phyloP scores from a whole-genome alignment of 2,797 vertebrate genomes.

The Euthynnus affinis region DNA sequence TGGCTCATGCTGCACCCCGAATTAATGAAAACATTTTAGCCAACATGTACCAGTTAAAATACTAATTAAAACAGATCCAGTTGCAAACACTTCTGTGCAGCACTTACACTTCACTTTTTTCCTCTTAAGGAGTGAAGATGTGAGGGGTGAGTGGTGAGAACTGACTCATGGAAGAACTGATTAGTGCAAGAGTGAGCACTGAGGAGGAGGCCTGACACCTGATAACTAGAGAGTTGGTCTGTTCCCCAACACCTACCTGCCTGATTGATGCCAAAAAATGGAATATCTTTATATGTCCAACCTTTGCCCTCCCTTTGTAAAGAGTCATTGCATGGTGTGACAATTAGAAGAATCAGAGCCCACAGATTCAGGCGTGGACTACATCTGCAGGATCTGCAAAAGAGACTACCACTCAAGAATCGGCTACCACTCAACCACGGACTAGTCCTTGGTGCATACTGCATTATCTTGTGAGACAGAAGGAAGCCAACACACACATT shows the following conservation, averaged over 20 bases:
- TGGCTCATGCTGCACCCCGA: neutral
- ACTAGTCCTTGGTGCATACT: too few species aligned
- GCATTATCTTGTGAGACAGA: too few species aligned
- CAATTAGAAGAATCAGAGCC: neutral
- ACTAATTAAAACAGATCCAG: neutral
- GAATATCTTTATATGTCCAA: neutral
- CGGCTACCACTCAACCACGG: too few species aligned
- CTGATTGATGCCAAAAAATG: neutral
- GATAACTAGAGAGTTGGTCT: neutral
- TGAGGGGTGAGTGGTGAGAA: neutral
- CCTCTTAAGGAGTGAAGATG: neutral
- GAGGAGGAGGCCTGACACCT: neutral
- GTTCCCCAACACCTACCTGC: neutral
- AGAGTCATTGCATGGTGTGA: neutral
- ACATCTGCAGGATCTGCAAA: too few species aligned
- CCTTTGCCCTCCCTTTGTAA: neutral
- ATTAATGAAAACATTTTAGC: neutral
- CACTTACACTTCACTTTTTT: neutral
- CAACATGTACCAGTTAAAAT: neutral
- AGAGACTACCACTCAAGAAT: too few species aligned
- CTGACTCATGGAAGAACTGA: neutral
- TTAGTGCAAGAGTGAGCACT: neutral
- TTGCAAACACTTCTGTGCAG: neutral
- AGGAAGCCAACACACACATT: too few species aligned
- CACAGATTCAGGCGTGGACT: too few species aligned